phyloP scores from a whole-genome alignment of 2,888 invertebrate species.

The Mystacides longicornis region DNA sequence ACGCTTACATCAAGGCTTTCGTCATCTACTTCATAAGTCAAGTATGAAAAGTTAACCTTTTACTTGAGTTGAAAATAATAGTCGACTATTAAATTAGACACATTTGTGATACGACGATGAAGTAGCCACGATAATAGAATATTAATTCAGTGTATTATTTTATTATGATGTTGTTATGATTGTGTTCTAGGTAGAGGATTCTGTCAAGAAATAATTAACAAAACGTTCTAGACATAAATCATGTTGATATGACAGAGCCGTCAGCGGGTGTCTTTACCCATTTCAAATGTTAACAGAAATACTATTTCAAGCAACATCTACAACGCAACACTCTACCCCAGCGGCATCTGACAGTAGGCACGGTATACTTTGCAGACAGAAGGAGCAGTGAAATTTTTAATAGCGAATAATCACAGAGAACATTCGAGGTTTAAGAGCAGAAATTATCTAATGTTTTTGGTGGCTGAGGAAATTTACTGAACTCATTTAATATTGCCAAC shows the following conservation, averaged over 20 bases:
- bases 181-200: background rate
- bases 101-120: too few relatives aligned
- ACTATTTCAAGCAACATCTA: background rate
- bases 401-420: too few relatives aligned
- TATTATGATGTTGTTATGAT: background rate
- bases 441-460: too few relatives aligned
- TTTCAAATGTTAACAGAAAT: background rate
- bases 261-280: conserved; percentile 1
- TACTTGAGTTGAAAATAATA: too few relatives aligned
- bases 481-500: too few relatives aligned
- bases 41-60: too few relatives aligned
- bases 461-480: too few relatives aligned
- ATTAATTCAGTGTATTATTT: background rate
- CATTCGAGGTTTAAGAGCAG: too few relatives aligned
- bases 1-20: too few relatives aligned
- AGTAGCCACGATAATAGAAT: background rate
- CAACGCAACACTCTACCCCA: background rate
- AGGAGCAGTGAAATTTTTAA: too few relatives aligned
- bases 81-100: too few relatives aligned
- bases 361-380: background rate
- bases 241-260: conserved; percentile 1
- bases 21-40: too few relatives aligned
- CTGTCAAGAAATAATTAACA: conserved; percentile 1
- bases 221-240: background rate
- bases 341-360: background rate